A percentile compares a stretch with the other conserved stretches of the same genome.
These are phyloP conservation scores for Nephrotoma flavescens DNA, from an alignment of 2,888 invertebrate species.

Conservation along the genomic window DNA sequence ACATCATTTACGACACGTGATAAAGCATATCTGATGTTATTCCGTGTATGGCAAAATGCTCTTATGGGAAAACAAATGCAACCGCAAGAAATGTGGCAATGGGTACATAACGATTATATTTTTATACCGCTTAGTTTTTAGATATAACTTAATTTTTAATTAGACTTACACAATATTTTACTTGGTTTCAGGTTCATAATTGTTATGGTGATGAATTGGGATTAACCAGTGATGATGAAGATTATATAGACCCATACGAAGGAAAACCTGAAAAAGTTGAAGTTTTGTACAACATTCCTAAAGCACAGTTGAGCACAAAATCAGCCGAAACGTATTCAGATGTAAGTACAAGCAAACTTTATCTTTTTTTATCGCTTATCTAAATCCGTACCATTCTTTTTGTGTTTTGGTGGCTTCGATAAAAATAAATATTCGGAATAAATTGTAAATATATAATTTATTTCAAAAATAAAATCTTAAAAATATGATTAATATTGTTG, in stretches of 20 bases:
- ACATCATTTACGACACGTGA: constrained; percentile 90
- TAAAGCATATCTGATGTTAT: constrained; percentile 89
- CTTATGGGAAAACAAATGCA: constrained; percentile 78
- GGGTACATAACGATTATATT: constrained; percentile 37
- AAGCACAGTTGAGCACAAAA: constrained; percentile 7
- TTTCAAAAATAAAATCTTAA: background rate
- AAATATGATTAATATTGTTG: background rate
- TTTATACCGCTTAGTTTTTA: background rate
- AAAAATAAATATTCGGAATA: background rate
- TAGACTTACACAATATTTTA: constrained; percentile 9
- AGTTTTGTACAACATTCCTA: constrained; percentile 18
- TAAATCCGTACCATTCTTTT: background rate
- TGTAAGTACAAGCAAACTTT: constrained; percentile 14
- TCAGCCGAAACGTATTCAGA: constrained; percentile 22
- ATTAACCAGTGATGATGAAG: constrained; percentile 84
- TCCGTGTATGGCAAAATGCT: constrained; percentile 92
- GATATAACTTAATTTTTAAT: background rate
- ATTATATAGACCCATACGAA: constrained; percentile 50
- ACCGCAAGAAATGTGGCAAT: constrained; percentile 74
- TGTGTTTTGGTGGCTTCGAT: background rate
- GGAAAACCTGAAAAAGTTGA: constrained; percentile 32
- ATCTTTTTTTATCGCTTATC: background rate
- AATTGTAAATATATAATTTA: background rate
- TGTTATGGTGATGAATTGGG: constrained; percentile 91
- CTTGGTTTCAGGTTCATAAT: constrained; percentile 52